These are phyloP conservation scores for Fabriciana adippe DNA, from an alignment of 2,888 invertebrate genomes.

Conservation along the genomic window DNA sequence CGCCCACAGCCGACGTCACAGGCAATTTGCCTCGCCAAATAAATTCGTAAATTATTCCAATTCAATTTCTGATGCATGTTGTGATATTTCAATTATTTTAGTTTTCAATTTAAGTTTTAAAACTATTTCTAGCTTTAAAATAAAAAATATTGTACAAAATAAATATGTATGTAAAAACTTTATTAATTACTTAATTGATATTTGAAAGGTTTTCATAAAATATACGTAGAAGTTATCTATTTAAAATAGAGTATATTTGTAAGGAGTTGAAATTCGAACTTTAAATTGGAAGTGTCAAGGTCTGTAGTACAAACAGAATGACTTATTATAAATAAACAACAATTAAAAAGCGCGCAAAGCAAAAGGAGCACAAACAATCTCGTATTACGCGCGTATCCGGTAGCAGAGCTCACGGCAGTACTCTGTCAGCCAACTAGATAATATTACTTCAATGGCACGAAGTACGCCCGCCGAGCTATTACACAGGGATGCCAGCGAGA, in stretches of 20 bases:
- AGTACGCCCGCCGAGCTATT: slow-evolving; percentile 49
- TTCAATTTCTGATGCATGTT: slow-evolving; percentile 27
- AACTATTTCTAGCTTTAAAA: not conserved
- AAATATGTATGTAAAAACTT: too few species aligned
- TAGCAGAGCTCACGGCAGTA: slow-evolving; percentile 46
- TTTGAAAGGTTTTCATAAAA: not conserved
- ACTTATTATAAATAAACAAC: slow-evolving; percentile 28
- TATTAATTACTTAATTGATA: not conserved
- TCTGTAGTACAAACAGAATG: slow-evolving; percentile 20
- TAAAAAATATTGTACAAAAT: too few species aligned
- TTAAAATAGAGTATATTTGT: not conserved
- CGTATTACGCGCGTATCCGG: slow-evolving; percentile 53
- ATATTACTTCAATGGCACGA: slow-evolving; percentile 65
- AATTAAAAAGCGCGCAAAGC: slow-evolving; percentile 35
- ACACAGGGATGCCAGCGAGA: slow-evolving; percentile 27
- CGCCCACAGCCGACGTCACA: slow-evolving; percentile 56
- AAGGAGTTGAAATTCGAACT: slow-evolving; percentile 7
- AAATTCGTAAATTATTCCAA: slow-evolving; percentile 22
- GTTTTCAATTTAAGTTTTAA: slow-evolving; percentile 6
- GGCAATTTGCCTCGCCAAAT: slow-evolving; percentile 22
- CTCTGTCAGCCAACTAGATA: slow-evolving; percentile 49
- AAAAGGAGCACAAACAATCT: slow-evolving; percentile 42
- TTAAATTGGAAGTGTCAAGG: slow-evolving; percentile 27
- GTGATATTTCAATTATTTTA: slow-evolving; percentile 13
- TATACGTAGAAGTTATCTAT: not conserved